Conservation (phyloP, 2,888 invertebrate genomes). For the Parochlus steinenii region DNA sequence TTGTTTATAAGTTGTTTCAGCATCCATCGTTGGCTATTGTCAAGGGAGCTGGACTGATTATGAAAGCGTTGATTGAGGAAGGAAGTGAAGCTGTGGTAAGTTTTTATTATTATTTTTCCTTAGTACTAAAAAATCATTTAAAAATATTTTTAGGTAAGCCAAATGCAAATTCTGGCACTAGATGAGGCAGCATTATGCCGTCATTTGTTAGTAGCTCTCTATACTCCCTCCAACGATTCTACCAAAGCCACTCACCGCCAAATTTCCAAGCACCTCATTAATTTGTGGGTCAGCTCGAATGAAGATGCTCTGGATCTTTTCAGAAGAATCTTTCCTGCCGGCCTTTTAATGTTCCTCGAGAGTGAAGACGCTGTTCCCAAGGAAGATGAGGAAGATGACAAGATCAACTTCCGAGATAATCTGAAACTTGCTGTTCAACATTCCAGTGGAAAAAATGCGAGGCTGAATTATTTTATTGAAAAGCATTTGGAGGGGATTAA, state of each 20-base stretch:
- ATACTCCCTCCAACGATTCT: conserved; percentile 64
- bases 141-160: no score
- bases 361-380: conserved; percentile 71
- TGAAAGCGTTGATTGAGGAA: conserved; percentile 96
- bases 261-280: conserved; percentile 78
- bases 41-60: conserved; percentile 93
- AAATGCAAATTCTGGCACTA: conserved; percentile 90
- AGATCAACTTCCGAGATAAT: conserved; percentile 75
- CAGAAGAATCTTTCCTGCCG: conserved; percentile 78
- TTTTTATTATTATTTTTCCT: no score
- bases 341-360: conserved; percentile 77
- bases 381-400: conserved; percentile 49
- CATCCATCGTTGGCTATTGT: conserved; percentile 96
- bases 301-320: conserved; percentile 77
- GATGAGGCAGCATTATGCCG: conserved; percentile 92
- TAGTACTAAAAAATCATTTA: no score
- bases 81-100: conserved; percentile 82
- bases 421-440: conserved; percentile 81
- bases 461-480: conserved; percentile 36
- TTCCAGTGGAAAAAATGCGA: conserved; percentile 46
- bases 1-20: conserved; percentile 84
- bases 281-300: conserved; percentile 92
- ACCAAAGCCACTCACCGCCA: conserved; percentile 74
- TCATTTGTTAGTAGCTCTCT: conserved; percentile 81
- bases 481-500: conserved; percentile 59